Base-by-base conservation (phyloP, 92 coral and sea anemone genomes). In the Actinostola sp. region DNA sequence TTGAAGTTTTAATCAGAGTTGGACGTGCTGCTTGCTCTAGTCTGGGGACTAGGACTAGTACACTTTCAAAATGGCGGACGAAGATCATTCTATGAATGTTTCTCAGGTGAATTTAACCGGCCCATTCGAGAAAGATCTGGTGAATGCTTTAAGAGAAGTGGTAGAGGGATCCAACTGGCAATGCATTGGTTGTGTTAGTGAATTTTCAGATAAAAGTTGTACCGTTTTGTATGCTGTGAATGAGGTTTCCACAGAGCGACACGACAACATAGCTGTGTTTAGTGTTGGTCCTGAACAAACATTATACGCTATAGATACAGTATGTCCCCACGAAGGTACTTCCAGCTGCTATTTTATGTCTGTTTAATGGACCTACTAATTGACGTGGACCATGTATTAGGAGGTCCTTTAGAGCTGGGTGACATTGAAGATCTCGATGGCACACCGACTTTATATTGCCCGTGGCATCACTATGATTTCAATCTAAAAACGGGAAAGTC, bases 161-260 rank as follows among this genome's bases (percentile, higher is more conserved):
- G 75, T 70, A 28, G 75, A 70, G n/a, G 75, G 75, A 51, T 70
- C 75, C 8, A 70, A 53, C 23, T 70, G 75, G 75, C 75, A 70
- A 34, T 33, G 61, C 39, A 21, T 70, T 49, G 75, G 75, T 17
- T 19, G 24, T 34, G 29, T 53, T 8, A 35, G 33, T 17, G 75
- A 70, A 3, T 70, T 28, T 48, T 16, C 20, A 19, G 48, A 35
- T 19, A 70, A 32, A 31, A 29, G 34, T 11, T 70, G 75, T 36
- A 70, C 63, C 3, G 75, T 70, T 8, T 70, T 70, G 34, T 70
- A 70, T 39, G 56, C 75, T 15, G 51, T 39, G 11, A 66, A 66
- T 16, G 75, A 70, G 15, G 23, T 12, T 30, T 44, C 75, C 2
- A 10, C 63, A 32, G 62, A 70, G 27, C 31, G 41, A 28, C 15